These are phyloP conservation scores for Melanaphis sacchari DNA, from an alignment of 1,140 invertebrate genomes.

Conservation along the genomic window DNA sequence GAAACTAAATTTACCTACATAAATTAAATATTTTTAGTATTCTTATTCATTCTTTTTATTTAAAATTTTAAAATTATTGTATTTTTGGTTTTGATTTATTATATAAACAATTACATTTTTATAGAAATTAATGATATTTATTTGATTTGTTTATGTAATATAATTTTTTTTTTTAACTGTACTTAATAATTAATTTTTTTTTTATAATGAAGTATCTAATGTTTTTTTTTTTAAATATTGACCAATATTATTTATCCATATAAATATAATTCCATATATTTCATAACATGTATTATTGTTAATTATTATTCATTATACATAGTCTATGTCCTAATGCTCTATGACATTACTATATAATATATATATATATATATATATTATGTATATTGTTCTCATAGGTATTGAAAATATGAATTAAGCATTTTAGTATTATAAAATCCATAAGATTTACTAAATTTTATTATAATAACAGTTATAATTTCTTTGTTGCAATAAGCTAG, in stretches of 20 bases:
- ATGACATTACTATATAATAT: not conserved
- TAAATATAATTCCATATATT: not conserved
- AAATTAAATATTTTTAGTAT: not conserved
- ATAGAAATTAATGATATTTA: slow-evolving; percentile 31
- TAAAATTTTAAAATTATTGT: not conserved
- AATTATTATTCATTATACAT: not conserved
- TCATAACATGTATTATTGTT: not conserved
- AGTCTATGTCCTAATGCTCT: not conserved
- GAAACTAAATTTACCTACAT: slow-evolving; percentile 22
- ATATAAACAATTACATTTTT: slow-evolving; percentile 17
- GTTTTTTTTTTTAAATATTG: not conserved
- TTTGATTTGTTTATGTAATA: slow-evolving; percentile 40
- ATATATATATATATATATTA: no score
- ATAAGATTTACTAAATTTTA: no score
- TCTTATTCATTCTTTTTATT: slow-evolving; percentile 41
- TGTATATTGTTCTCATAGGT: no score
- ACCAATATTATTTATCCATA: not conserved
- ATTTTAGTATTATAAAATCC: no score
- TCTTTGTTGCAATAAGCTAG: no score
- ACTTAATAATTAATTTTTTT: slow-evolving; percentile 7
- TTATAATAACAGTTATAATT: no score
- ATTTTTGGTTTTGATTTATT: slow-evolving; percentile 26
- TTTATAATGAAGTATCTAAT: not conserved
- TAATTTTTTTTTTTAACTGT: slow-evolving; percentile 21
- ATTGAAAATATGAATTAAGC: no score